These are phyloP conservation scores for Brachystomella parvula DNA, from an alignment of 1,140 invertebrate species.

Conservation along the genomic window DNA sequence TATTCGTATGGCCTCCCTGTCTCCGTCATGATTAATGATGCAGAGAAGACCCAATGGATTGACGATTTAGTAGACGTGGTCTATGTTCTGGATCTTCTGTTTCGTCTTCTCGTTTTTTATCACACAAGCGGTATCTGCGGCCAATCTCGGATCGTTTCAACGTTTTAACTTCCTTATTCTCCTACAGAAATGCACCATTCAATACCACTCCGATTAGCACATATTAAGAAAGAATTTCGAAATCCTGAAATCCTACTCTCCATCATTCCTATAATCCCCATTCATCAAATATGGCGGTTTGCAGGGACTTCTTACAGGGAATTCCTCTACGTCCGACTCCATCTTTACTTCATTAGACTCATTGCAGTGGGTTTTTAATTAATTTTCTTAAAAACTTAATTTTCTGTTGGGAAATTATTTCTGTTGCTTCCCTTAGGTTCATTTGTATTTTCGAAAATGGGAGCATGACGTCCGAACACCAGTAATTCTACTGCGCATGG, in stretches of 20 bases:
- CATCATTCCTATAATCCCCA: constrained; percentile 10
- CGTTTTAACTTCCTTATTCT: background rate
- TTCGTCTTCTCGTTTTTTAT: constrained; percentile 14
- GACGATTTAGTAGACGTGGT: constrained; percentile 1
- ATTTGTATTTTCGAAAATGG: constrained; percentile 1
- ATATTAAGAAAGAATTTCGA: background rate
- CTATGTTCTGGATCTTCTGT: constrained; percentile 14
- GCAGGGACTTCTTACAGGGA: background rate
- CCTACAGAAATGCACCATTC: background rate
- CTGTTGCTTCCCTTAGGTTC: background rate
- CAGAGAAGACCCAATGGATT: background rate
- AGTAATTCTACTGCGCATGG: constrained; percentile 1
- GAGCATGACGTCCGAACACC: constrained; percentile 15
- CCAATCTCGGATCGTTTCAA: background rate
- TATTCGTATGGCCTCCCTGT: background rate
- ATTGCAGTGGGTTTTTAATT: too few relatives aligned
- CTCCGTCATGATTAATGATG: background rate
- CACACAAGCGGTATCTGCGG: background rate
- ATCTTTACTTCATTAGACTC: background rate
- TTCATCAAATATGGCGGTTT: background rate
- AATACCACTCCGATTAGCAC: background rate
- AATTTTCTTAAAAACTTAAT: background rate
- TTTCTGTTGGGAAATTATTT: background rate
- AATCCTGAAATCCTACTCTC: background rate
- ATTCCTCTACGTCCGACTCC: background rate